Percentiles rank a stretch among this genome's conserved stretches.
phyloP scores from a whole-genome alignment of 2,113 vertebrate genomes.

The Puntigrus tetrazona region DNA sequence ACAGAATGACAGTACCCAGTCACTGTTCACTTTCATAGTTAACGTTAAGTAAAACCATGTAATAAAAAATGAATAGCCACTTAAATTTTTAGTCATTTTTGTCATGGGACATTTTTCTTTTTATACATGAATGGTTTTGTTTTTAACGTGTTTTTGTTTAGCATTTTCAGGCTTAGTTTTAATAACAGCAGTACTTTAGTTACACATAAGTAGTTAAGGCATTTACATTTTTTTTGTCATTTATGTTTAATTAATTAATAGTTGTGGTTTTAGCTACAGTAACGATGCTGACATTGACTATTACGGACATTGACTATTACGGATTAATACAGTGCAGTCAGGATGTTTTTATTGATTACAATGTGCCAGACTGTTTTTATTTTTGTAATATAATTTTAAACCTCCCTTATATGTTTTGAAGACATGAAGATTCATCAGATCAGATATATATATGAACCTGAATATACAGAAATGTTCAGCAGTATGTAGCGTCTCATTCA shows the following conservation, averaged over 20 bases:
- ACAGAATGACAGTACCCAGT: neutral
- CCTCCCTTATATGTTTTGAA: neutral
- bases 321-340: neutral
- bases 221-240: neutral
- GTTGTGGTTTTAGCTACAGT: neutral
- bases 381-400: neutral
- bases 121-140: neutral
- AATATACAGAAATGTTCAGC: no score
- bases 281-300: neutral
- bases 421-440: no score
- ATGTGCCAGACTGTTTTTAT: neutral
- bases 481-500: neutral
- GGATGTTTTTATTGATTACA: neutral
- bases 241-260: neutral
- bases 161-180: neutral
- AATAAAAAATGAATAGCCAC: neutral
- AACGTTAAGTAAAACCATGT: neutral
- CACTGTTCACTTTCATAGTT: neutral
- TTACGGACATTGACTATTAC: neutral
- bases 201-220: neutral
- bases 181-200: no score
- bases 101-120: no score
- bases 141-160: no score
- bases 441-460: no score
- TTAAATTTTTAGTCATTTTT: neutral